Evolutionary conservation across 2,888 invertebrate genomes (phyloP).

Genomic region (Aelia acuminata): DNA sequence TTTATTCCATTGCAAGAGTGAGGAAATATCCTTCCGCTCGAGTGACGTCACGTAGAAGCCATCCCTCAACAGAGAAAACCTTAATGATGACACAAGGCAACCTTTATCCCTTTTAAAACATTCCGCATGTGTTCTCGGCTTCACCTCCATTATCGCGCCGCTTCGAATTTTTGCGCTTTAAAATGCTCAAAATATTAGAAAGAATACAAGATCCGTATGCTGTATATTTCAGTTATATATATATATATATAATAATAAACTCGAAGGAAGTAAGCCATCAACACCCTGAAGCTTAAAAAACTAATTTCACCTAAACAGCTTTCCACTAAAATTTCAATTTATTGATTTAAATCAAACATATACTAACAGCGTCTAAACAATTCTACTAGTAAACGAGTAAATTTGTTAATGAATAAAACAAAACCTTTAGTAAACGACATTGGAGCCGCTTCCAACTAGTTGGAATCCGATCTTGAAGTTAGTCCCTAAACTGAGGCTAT

Average conservation of each 20-base stretch:
- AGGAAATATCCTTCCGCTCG: not conserved
- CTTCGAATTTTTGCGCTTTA: not conserved
- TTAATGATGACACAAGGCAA: slow-evolving; percentile 4
- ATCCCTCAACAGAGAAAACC: not conserved
- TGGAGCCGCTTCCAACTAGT: not conserved
- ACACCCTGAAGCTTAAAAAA: too few relatives aligned
- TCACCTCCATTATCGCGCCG: too few relatives aligned
- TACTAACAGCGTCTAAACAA: too few relatives aligned
- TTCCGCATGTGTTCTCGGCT: not conserved
- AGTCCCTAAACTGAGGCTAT: not conserved
- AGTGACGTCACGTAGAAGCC: slow-evolving; percentile 6
- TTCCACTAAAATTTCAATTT: too few relatives aligned
- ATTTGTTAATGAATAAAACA: not conserved
- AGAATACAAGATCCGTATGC: too few relatives aligned
- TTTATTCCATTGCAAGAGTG: not conserved
- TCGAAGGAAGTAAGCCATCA: too few relatives aligned
- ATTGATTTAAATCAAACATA: too few relatives aligned
- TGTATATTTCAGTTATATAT: too few relatives aligned
- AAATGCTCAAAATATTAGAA: too few relatives aligned
- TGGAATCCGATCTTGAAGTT: not conserved
- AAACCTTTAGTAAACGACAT: not conserved
- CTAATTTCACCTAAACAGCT: too few relatives aligned
- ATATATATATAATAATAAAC: too few relatives aligned
- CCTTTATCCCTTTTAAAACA: slow-evolving; percentile 1
- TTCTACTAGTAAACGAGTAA: too few relatives aligned